Evolutionary conservation across 2,113 vertebrate species (phyloP).

Genomic region (Vireo altiloquus): DNA sequence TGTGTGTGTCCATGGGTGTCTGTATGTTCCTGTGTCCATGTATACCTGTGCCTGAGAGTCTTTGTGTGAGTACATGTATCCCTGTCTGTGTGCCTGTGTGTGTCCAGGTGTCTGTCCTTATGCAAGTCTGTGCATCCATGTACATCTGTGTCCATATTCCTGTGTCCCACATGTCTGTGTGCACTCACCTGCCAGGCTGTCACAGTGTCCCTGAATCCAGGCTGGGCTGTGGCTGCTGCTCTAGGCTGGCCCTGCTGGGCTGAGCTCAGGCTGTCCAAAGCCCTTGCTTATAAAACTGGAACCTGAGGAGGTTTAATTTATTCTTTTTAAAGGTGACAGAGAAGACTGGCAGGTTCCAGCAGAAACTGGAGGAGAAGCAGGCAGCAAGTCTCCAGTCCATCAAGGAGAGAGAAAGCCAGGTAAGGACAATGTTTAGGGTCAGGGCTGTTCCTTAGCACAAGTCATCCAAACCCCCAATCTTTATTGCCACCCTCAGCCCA

Average conservation of each 20-base stretch:
- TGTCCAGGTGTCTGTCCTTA: background rate
- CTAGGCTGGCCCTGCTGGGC: background rate
- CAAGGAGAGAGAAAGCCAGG: constrained; percentile 82
- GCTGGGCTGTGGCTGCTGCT: background rate
- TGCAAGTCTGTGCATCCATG: too few relatives aligned
- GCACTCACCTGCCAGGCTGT: background rate
- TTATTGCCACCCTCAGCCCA: background rate
- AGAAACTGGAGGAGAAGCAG: constrained; percentile 86
- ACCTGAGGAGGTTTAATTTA: background rate
- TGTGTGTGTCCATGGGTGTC: too few relatives aligned
- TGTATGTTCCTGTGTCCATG: too few relatives aligned
- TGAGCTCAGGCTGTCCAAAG: background rate
- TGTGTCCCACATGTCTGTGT: accelerated
- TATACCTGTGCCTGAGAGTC: background rate
- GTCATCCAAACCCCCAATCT: background rate
- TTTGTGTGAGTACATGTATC: background rate
- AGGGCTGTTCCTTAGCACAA: too few relatives aligned
- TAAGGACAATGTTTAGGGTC: constrained; percentile 15
- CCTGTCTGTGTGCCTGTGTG: background rate
- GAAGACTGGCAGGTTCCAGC: constrained; percentile 71
- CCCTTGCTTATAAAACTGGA: background rate
- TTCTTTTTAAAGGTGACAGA: constrained; percentile 74
- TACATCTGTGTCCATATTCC: background rate
- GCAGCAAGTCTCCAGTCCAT: constrained; percentile 81
- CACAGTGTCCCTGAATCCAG: accelerated